Evolutionary conservation across 2,113 vertebrate species (phyloP), one percentile per base, ranked within the genome.

Genomic region (Potamarius usumacintae): DNA sequence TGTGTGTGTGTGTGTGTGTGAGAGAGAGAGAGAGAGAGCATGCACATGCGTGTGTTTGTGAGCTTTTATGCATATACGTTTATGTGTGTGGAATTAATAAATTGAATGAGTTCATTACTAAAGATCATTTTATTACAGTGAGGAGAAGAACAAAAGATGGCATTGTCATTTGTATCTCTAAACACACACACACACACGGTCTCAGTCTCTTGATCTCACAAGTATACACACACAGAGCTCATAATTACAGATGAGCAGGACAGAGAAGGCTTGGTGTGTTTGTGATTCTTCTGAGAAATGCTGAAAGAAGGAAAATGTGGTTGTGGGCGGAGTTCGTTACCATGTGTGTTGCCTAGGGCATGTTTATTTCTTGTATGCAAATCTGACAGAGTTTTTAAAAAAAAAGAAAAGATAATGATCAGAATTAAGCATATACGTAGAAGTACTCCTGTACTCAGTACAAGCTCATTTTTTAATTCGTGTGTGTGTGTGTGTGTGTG

Each of bases 401-500:
- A 22, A 76, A 74, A 5, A 10, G 14, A 77, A 42, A 42, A 42
- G 42, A 42, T 42, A 25, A 22, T 0, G 22, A 78, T 53, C 18
- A 14, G 10, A 53, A 53, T 53, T 78, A 12, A 78, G 5, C 5
- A 50, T 25, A 71, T 34, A 50, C 12, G 18, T 34, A 10, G 8
- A 74, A 48, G 72, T 50, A 22, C 22, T 42, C 42, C 42, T 42
- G 42, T 42, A 42, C 42, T 42, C 42, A 42, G 25, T 77, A n/a
- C 1, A 53, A 53, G 22, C 20, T 18, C 69, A 72, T n/a, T 18
- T 65, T 9, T 60, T 42, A 42, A 42, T 42, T 42, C 7, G 76
- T 78, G 48, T 60, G n/a, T 52, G 63, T 87, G 82, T 83, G 65
- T 77, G 80, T 83, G 86, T 82, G 88, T 86, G 74, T 85, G 22